Percentiles rank a stretch among this genome's conserved stretches.
Evolutionary conservation across 2,797 vertebrate species (phyloP).

Genomic region (Caiman crocodilus): DNA sequence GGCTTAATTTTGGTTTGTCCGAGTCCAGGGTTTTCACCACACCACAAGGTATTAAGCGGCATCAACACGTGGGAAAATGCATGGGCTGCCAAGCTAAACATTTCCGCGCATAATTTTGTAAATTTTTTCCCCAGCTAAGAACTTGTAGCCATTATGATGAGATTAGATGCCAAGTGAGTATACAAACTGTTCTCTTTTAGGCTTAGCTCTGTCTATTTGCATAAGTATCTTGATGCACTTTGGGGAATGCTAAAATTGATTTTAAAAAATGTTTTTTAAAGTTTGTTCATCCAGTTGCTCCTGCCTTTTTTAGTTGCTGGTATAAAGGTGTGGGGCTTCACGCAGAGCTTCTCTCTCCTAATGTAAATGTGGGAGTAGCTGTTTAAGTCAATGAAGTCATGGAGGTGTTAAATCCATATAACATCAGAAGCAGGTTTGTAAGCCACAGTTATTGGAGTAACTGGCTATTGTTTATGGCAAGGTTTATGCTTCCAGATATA

Average conservation of each 20-base stretch:
- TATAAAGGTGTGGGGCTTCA: conserved; percentile 9
- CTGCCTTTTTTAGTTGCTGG: conserved; percentile 7
- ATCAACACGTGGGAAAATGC: rapidly evolving
- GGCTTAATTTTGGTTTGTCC: not conserved
- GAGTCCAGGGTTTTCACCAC: not conserved
- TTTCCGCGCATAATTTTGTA: not conserved
- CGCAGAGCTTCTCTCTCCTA: not conserved
- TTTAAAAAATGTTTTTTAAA: not conserved
- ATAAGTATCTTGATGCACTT: conserved; percentile 31
- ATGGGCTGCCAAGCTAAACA: not conserved
- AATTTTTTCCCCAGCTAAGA: not conserved
- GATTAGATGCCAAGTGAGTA: not conserved
- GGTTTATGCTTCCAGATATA: conserved; percentile 2
- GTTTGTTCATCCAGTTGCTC: conserved; percentile 27
- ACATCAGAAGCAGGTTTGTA: not conserved
- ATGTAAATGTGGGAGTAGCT: not conserved
- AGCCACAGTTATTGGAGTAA: conserved; percentile 49
- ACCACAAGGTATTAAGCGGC: not conserved
- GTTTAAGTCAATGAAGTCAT: not conserved
- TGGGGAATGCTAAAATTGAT: not conserved
- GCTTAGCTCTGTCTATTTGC: conserved; percentile 18
- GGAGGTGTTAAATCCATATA: not conserved
- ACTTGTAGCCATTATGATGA: not conserved
- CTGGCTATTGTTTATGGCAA: not conserved
- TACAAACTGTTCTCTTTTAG: not conserved